Evolutionary conservation across 2,888 invertebrate species (phyloP).

Genomic region (Microplitis manilae): DNA sequence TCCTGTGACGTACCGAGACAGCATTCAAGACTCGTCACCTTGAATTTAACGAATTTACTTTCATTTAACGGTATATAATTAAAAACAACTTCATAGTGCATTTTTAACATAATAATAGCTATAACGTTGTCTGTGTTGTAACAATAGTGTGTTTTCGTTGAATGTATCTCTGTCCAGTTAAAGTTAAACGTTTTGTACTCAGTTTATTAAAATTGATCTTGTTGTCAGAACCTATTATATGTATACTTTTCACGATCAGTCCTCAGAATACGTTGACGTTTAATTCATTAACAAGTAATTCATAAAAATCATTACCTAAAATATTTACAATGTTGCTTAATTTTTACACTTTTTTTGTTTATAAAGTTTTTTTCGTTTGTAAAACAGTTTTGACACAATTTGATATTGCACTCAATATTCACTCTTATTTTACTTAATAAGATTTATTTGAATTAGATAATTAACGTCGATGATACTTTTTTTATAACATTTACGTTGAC

Average conservation of each 20-base stretch:
- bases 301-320: background rate
- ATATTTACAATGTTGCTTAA: too few species aligned
- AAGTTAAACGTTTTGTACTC: background rate
- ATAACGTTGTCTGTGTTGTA: background rate
- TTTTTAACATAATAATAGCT: background rate
- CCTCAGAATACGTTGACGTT: background rate
- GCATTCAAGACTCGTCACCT: background rate
- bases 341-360: too few species aligned
- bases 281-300: background rate
- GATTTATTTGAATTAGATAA: too few species aligned
- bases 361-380: too few species aligned
- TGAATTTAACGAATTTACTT: constrained; percentile 1
- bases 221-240: background rate
- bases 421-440: too few species aligned
- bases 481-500: too few species aligned
- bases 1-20: constrained; percentile 41
- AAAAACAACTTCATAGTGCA: background rate
- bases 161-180: background rate
- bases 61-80: background rate
- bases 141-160: background rate
- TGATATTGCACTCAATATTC: too few species aligned
- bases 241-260: background rate
- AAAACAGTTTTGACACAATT: too few species aligned
- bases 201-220: background rate
- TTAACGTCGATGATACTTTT: too few species aligned